These are phyloP conservation scores for Tenrec ecaudatus DNA, from an alignment of 2,113 vertebrate species.

Conservation along the genomic window DNA sequence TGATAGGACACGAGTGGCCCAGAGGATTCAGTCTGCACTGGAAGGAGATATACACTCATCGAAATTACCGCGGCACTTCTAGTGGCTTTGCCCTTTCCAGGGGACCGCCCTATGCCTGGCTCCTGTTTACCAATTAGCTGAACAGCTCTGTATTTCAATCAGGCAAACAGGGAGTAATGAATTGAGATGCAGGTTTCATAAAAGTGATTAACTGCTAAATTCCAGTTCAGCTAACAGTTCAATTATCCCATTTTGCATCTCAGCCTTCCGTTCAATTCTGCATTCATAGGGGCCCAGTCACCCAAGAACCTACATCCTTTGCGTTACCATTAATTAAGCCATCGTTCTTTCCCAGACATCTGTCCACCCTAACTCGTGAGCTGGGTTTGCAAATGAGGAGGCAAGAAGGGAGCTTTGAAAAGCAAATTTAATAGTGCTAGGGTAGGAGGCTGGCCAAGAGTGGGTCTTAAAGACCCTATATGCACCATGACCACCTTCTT, in stretches of 20 bases:
- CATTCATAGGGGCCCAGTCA: slow-evolving; percentile 63
- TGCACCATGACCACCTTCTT: background rate
- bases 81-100: slow-evolving; percentile 35
- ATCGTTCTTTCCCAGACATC: slow-evolving; percentile 60
- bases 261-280: slow-evolving; percentile 71
- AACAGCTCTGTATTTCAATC: slow-evolving; percentile 60
- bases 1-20: background rate
- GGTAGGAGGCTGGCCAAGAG: background rate
- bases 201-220: slow-evolving; percentile 81
- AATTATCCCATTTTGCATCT: slow-evolving; percentile 77
- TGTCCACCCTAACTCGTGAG: slow-evolving; percentile 58
- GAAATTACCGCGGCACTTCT: background rate
- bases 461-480: background rate
- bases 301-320: slow-evolving; percentile 47
- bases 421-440: background rate
- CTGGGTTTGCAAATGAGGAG: slow-evolving; percentile 43
- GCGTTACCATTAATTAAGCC: slow-evolving; percentile 76
- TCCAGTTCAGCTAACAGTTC: slow-evolving; percentile 79
- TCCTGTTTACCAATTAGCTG: slow-evolving; percentile 71
- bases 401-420: background rate
- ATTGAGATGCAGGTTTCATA: slow-evolving; percentile 79
- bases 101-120: background rate
- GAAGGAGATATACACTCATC: background rate
- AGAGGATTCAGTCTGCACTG: background rate
- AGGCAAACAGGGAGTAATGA: slow-evolving; percentile 67